Conservation (phyloP, 2,888 invertebrate species). For the Ectemnius cavifrons region DNA sequence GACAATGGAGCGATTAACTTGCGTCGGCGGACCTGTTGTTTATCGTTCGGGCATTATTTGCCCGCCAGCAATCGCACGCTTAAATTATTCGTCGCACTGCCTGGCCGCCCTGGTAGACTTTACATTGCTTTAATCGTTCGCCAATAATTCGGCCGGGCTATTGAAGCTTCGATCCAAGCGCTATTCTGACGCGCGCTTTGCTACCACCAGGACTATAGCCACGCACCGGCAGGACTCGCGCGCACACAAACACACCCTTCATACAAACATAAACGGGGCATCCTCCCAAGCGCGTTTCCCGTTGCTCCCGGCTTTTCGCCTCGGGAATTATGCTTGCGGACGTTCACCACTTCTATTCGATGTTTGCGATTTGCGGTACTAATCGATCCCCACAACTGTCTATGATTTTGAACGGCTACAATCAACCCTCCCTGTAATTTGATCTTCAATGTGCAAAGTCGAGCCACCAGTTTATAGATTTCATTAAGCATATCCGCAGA, state of each 20-base stretch:
- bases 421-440: too few species aligned
- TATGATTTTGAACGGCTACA: too few species aligned
- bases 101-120: constrained; percentile 60
- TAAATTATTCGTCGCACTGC: constrained; percentile 69
- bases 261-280: constrained; percentile 15
- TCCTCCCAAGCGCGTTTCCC: too few species aligned
- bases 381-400: constrained; percentile 9
- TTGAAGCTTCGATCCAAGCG: constrained; percentile 51
- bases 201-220: constrained; percentile 42
- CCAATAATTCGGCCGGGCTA: constrained; percentile 66
- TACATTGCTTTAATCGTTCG: constrained; percentile 70
- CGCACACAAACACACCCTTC: constrained; percentile 28
- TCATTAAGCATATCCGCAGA: too few species aligned
- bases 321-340: constrained; percentile 42
- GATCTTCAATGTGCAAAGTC: too few species aligned
- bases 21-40: constrained; percentile 70
- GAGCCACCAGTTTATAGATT: too few species aligned
- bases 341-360: constrained; percentile 28
- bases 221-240: constrained; percentile 17
- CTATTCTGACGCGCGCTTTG: constrained; percentile 26
- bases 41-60: constrained; percentile 71
- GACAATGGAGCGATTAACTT: constrained; percentile 75
- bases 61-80: constrained; percentile 69
- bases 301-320: constrained; percentile 24
- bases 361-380: constrained; percentile 38